These are phyloP conservation scores for Sinonovacula constricta DNA, from an alignment of 1,140 invertebrate species.

Conservation along the genomic window DNA sequence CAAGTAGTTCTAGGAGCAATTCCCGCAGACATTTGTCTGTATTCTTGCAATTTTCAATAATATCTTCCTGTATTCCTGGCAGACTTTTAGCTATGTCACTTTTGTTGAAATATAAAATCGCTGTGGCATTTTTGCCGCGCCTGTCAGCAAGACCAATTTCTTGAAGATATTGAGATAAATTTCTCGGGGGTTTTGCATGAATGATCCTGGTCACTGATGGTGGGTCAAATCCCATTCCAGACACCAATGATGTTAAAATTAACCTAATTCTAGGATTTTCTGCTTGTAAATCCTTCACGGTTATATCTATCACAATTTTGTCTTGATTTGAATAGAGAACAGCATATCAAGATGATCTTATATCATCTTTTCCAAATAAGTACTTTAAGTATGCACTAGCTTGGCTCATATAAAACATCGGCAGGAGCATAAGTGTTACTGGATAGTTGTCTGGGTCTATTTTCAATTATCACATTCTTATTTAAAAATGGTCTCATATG, in stretches of 20 bases:
- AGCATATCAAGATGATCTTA: constrained; percentile 13
- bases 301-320: constrained; percentile 9
- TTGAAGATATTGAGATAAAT: constrained; percentile 18
- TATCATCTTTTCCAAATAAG: constrained; percentile 9
- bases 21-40: constrained; percentile 8
- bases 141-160: constrained; percentile 34
- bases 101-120: constrained; percentile 14
- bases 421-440: constrained; percentile 20
- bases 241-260: constrained; percentile 7
- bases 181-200: constrained; percentile 27
- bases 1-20: constrained; percentile 8
- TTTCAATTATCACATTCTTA: constrained; percentile 7
- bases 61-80: constrained; percentile 21
- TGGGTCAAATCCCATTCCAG: constrained; percentile 38
- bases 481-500: constrained; percentile 4
- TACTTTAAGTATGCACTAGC: constrained; percentile 6
- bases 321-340: constrained; percentile 28
- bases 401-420: constrained; percentile 21
- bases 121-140: background rate
- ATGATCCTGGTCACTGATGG: constrained; percentile 8
- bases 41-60: constrained; percentile 28
- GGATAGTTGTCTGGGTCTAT: background rate
- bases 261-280: constrained; percentile 2
- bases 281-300: constrained; percentile 2
- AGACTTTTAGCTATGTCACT: constrained; percentile 19